These are phyloP conservation scores for Gobiocypris rarus DNA, from an alignment of 2,113 vertebrate species.

Conservation along the genomic window DNA sequence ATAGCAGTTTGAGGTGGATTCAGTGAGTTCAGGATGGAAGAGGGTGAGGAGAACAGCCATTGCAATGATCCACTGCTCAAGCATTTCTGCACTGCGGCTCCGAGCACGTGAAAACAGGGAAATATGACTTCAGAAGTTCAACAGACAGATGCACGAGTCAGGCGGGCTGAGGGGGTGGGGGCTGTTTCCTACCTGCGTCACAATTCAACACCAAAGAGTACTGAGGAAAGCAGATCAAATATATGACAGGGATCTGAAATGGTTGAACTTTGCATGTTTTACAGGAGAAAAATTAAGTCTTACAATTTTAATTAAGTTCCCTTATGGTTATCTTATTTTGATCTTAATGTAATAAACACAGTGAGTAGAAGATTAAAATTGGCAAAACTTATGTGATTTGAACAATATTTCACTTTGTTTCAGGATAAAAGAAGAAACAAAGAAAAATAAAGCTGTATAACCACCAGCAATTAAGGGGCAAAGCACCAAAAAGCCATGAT, in stretches of 20 bases:
- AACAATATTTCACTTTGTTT: neutral
- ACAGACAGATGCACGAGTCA: constrained; percentile 2
- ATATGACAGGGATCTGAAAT: neutral
- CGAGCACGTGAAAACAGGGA: constrained; percentile 28
- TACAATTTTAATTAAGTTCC: too few species aligned
- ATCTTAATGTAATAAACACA: neutral
- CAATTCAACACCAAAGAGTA: neutral
- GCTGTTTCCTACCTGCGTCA: neutral
- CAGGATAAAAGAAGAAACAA: neutral
- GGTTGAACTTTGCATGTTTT: neutral
- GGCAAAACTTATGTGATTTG: neutral
- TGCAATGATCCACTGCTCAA: constrained; percentile 22
- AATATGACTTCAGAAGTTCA: neutral
- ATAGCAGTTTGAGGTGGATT: neutral
- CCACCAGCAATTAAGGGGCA: too few species aligned
- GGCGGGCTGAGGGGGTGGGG: neutral
- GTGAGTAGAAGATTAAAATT: neutral
- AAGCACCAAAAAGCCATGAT: too few species aligned
- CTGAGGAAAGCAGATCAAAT: constrained; percentile 13
- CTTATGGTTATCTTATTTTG: neutral
- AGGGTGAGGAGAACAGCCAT: constrained; percentile 26
- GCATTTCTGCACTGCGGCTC: constrained; percentile 43
- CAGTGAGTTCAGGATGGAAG: neutral
- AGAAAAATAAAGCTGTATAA: neutral
- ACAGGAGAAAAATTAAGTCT: neutral